Conservation (phyloP, 2,113 vertebrate genomes). For the Cryptoleucopteryx plumbea region DNA sequence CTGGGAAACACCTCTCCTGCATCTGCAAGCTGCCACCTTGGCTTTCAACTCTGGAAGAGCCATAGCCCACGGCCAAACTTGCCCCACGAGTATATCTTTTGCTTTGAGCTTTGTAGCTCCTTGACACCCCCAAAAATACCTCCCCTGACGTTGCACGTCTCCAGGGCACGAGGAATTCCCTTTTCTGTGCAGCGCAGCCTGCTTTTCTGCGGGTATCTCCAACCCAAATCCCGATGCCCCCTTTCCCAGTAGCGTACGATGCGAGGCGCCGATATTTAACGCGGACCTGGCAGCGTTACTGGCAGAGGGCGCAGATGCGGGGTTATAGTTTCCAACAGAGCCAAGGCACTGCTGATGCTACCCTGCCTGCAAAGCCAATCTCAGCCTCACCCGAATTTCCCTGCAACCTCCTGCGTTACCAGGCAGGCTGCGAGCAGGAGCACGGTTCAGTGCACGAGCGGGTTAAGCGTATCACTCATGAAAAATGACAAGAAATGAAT, state of each 20-base stretch:
- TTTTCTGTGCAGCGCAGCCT: neutral
- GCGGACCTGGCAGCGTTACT: neutral
- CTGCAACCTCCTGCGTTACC: neutral
- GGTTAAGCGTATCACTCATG: neutral
- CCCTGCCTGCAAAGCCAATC: neutral
- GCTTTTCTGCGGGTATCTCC: neutral
- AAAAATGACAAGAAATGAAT: neutral
- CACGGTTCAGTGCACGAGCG: accelerated
- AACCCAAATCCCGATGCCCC: neutral
- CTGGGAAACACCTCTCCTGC: slow-evolving; percentile 3
- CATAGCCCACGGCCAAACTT: accelerated
- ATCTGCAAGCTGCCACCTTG: neutral
- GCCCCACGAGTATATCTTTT: neutral
- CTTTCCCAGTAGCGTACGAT: accelerated
- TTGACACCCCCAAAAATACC: neutral
- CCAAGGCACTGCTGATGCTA: neutral
- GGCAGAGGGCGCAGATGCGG: neutral
- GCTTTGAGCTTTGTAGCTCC: neutral
- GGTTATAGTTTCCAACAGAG: neutral
- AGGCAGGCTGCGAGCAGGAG: neutral
- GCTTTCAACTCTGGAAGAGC: neutral
- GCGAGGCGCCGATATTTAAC: neutral
- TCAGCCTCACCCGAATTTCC: neutral
- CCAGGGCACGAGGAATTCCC: neutral
- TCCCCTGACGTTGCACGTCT: neutral